phyloP scores from a whole-genome alignment of 2,888 invertebrate species.

The Lasioglossum malachurum region DNA sequence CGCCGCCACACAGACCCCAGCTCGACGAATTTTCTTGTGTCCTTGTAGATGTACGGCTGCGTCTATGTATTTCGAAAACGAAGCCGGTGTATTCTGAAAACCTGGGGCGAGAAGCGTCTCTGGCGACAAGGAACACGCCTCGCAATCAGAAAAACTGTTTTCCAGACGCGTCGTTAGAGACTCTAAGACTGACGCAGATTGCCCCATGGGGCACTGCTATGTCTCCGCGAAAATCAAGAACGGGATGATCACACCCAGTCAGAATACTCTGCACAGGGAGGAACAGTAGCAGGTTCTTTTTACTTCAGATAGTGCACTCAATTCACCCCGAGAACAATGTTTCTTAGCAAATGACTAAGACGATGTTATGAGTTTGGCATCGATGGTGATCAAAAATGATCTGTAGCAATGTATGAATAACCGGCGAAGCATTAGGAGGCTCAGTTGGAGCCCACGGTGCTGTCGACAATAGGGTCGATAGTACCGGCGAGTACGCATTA shows the following conservation, averaged over 20 bases:
- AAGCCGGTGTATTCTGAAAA: constrained; percentile 54
- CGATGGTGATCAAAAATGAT: neutral
- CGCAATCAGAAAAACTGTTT: constrained; percentile 1
- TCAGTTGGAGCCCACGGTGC: neutral
- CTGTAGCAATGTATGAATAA: neutral
- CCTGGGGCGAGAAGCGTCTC: constrained; percentile 27
- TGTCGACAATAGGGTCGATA: constrained; percentile 55
- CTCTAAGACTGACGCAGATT: neutral
- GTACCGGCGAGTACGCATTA: constrained; percentile 37
- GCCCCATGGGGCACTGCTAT: neutral
- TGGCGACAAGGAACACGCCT: neutral
- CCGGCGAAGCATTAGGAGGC: neutral
- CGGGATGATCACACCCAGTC: neutral
- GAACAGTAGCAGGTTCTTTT: neutral
- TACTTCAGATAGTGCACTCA: neutral
- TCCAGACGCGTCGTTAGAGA: constrained; percentile 22
- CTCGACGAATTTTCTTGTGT: constrained; percentile 35
- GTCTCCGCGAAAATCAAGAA: neutral
- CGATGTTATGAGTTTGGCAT: neutral
- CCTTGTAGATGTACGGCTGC: neutral
- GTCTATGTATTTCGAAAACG: constrained; percentile 63
- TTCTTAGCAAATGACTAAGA: neutral
- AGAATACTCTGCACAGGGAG: too few species aligned
- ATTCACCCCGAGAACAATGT: neutral
- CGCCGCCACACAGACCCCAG: constrained; percentile 27